Conservation (phyloP, 1,140 invertebrate genomes). For the Melanaphis sacchari region DNA sequence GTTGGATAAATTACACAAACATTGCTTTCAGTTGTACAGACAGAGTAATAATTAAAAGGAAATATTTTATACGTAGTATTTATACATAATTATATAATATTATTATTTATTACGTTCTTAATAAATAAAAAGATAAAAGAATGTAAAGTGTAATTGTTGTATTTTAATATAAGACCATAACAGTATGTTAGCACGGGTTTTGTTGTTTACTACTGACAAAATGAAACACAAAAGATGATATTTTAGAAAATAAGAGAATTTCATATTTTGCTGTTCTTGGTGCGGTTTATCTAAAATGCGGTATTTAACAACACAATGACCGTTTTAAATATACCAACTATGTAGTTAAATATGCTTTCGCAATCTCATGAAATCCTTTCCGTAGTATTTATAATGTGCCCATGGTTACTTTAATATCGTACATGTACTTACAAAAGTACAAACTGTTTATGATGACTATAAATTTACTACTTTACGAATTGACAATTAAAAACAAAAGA, state of each 20-base stretch:
- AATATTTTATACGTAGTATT: background rate
- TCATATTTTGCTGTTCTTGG: background rate
- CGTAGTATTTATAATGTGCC: background rate
- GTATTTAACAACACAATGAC: constrained; percentile 1
- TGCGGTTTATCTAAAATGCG: background rate
- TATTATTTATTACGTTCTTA: background rate
- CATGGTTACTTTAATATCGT: background rate
- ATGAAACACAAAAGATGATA: background rate
- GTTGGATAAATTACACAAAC: background rate
- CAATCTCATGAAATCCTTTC: background rate
- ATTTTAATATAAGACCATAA: background rate
- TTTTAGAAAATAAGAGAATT: background rate
- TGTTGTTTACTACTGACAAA: background rate
- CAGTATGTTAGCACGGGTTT: background rate
- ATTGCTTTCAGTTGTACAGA: background rate
- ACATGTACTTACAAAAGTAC: background rate
- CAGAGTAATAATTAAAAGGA: background rate
- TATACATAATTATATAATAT: background rate
- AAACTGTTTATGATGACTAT: background rate
- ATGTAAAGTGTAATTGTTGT: background rate
- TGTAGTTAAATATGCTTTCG: background rate
- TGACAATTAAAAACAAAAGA: background rate
- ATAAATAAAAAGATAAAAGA: background rate
- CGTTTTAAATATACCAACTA: background rate
- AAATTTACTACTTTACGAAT: background rate